Percentiles rank a stretch among this genome's conserved stretches.
Evolutionary conservation across 2,113 vertebrate species (phyloP).

Genomic region (Okapia johnstoni): DNA sequence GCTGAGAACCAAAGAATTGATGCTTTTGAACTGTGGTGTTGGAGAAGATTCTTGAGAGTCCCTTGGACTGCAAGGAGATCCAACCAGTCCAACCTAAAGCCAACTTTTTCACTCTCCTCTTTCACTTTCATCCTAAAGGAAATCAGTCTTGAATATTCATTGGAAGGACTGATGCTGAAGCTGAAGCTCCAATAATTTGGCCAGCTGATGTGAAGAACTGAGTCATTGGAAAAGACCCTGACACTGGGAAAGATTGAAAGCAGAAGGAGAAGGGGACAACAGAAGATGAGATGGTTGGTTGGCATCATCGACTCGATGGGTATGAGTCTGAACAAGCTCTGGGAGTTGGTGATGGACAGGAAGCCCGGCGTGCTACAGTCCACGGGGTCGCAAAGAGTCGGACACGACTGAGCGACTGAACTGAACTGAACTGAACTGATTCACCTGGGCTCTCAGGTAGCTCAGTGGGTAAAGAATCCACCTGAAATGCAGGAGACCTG

Average conservation of each 20-base stretch:
- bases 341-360: neutral
- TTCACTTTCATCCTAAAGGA: neutral
- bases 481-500: neutral
- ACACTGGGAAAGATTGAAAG: neutral
- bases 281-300: neutral
- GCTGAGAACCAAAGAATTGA: neutral
- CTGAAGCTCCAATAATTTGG: neutral
- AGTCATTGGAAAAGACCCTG: neutral
- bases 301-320: accelerated
- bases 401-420: neutral
- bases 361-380: neutral
- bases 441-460: neutral
- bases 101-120: no score
- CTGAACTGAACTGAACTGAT: neutral
- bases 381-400: neutral
- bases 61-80: neutral
- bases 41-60: neutral
- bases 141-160: neutral
- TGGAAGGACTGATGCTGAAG: neutral
- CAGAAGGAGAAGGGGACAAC: neutral
- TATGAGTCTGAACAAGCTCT: neutral
- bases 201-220: neutral
- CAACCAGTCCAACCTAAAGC: neutral
- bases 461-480: neutral
- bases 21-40: neutral